Percentiles rank a stretch among this genome's conserved stretches.
Evolutionary conservation across 1,140 invertebrate genomes (phyloP).

Genomic region (Oedothorax gibbosus): DNA sequence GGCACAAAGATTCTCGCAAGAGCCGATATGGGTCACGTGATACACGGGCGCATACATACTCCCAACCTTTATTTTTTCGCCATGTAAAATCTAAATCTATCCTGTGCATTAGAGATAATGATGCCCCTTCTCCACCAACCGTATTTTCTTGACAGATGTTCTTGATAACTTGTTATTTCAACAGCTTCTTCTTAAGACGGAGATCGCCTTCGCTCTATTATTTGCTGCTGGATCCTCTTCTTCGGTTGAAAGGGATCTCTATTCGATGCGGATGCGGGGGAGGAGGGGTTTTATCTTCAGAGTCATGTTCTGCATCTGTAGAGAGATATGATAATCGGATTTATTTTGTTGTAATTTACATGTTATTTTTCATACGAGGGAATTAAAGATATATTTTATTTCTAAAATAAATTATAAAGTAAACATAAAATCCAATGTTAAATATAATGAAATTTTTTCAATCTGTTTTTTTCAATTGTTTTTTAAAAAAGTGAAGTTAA

Average conservation of each 20-base stretch:
- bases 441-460: no score
- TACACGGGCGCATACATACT: conserved; percentile 32
- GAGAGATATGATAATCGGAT: no score
- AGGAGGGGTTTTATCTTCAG: neutral
- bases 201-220: conserved; percentile 26
- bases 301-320: no score
- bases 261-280: conserved; percentile 14
- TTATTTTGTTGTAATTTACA: no score
- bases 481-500: no score
- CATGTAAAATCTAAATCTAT: conserved; percentile 58
- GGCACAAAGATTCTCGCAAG: conserved; percentile 46
- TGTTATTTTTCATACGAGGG: no score
- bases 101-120: conserved; percentile 57
- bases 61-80: conserved; percentile 13
- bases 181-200: conserved; percentile 22
- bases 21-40: conserved; percentile 52
- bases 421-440: no score
- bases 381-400: no score
- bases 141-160: conserved; percentile 58
- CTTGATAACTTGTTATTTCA: conserved; percentile 60
- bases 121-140: conserved; percentile 40
- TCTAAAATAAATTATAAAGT: no score
- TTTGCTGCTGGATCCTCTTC: conserved; percentile 9
- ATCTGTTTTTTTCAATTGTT: no score
- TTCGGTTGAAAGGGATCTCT: conserved; percentile 20